Percentiles rank a stretch among this genome's conserved stretches.
Conservation (phyloP, 2,888 invertebrate genomes). For the Mellilla xanthometata region DNA sequence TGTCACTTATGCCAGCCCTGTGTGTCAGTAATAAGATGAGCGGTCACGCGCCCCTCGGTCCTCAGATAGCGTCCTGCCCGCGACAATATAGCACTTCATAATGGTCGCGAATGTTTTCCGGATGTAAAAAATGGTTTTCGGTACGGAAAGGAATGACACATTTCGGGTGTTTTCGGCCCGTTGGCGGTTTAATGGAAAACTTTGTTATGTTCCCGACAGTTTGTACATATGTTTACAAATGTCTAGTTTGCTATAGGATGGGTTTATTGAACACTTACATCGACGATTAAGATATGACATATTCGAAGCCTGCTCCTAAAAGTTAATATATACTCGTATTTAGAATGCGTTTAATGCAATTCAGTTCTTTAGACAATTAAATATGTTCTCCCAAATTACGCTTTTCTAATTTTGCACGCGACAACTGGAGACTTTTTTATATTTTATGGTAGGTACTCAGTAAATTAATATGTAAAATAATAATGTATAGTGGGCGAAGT, state of each 20-base stretch:
- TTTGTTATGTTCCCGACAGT: conserved; percentile 6
- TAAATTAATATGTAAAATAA: too few relatives aligned
- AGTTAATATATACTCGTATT: too few relatives aligned
- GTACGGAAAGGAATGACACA: conserved; percentile 17
- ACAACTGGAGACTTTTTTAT: too few relatives aligned
- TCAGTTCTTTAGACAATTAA: too few relatives aligned
- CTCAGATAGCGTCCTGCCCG: conserved; percentile 49
- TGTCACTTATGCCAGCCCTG: conserved; percentile 17
- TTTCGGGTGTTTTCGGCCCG: conserved; percentile 12
- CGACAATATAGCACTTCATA: conserved; percentile 45
- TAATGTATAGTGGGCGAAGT: too few relatives aligned
- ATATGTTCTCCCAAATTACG: too few relatives aligned
- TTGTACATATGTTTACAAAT: conserved; percentile 1
- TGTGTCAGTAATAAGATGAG: conserved; percentile 62
- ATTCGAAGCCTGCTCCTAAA: too few relatives aligned
- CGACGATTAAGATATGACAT: too few relatives aligned
- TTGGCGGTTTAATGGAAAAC: conserved; percentile 13
- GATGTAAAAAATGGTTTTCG: conserved; percentile 25
- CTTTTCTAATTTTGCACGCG: too few relatives aligned
- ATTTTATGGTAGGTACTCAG: too few relatives aligned
- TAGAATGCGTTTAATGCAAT: too few relatives aligned
- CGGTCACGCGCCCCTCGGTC: conserved; percentile 65
- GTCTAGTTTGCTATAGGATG: conserved; percentile 1
- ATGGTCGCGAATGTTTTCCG: conserved; percentile 30
- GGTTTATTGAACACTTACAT: neutral